Evolutionary conservation across 2,888 invertebrate genomes (phyloP).

Genomic region (Gymnoscelis rufifasciata): DNA sequence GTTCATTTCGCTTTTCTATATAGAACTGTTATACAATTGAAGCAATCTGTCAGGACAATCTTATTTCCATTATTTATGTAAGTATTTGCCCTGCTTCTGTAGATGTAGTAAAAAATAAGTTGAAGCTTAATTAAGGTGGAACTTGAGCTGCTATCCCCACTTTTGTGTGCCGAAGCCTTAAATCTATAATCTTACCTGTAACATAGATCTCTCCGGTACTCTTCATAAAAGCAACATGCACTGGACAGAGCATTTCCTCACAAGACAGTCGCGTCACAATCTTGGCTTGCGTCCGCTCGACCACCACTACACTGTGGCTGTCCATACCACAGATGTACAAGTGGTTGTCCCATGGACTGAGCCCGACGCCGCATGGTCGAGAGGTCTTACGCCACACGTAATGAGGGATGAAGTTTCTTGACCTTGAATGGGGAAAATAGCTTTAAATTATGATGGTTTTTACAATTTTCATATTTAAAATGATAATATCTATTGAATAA

Average conservation of each 20-base stretch:
- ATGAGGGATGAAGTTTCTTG: conserved; percentile 74
- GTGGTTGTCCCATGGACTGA: conserved; percentile 81
- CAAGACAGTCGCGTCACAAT: conserved; percentile 72
- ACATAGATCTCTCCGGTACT: conserved; percentile 79
- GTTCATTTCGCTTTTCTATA: too few species aligned
- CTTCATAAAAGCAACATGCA: conserved; percentile 80
- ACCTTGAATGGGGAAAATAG: conserved; percentile 45
- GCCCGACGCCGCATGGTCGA: conserved; percentile 83
- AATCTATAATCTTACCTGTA: conserved; percentile 57
- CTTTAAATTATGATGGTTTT: too few species aligned
- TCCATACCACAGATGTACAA: conserved; percentile 83
- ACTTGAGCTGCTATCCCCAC: too few species aligned
- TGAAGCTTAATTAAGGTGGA: too few species aligned
- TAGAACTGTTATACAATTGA: too few species aligned
- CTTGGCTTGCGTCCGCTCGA: conserved; percentile 69
- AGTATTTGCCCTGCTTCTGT: too few species aligned
- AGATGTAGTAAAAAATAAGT: too few species aligned
- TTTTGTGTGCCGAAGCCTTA: too few species aligned
- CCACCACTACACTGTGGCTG: conserved; percentile 78
- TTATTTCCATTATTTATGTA: too few species aligned
- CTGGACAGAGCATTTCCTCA: conserved; percentile 81
- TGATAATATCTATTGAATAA: too few species aligned
- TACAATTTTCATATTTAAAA: too few species aligned
- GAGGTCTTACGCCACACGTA: conserved; percentile 77
- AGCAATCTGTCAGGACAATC: too few species aligned